Evolutionary conservation across 2,888 invertebrate species (phyloP).

Genomic region (Ectobius pallidus): DNA sequence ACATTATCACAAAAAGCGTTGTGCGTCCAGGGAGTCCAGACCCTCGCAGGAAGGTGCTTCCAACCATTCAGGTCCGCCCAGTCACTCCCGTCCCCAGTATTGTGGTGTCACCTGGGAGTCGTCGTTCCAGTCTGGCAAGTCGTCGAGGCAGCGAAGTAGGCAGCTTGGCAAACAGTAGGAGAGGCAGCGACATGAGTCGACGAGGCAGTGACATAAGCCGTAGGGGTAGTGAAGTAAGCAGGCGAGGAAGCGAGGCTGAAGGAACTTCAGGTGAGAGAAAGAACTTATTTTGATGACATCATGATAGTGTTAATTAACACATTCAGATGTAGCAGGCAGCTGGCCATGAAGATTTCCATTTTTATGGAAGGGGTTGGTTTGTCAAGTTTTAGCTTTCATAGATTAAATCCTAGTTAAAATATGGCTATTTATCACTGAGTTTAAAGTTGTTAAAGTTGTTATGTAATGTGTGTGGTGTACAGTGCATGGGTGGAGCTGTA

Average conservation of each 20-base stretch:
- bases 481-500: no score
- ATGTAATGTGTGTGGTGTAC: no score
- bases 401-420: no score
- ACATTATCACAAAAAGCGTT: not conserved
- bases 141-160: slow-evolving; percentile 52
- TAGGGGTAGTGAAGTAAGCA: slow-evolving; percentile 17
- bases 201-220: slow-evolving; percentile 31
- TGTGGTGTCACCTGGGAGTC: slow-evolving; percentile 33
- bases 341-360: no score
- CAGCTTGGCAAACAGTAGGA: slow-evolving; percentile 13
- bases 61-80: not conserved
- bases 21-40: slow-evolving; percentile 32
- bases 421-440: no score
- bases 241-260: not conserved
- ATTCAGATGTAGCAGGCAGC: no score
- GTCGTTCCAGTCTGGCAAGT: slow-evolving; percentile 48
- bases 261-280: not conserved
- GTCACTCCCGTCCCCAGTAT: slow-evolving; percentile 18
- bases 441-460: no score
- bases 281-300: no score
- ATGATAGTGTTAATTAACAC: no score
- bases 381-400: no score
- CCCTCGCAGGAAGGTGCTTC: slow-evolving; percentile 17
- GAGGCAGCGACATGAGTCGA: slow-evolving; percentile 36
- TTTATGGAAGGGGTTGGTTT: no score